Base-by-base conservation (phyloP, 2,113 vertebrate species). In the Morone saxatilis region DNA sequence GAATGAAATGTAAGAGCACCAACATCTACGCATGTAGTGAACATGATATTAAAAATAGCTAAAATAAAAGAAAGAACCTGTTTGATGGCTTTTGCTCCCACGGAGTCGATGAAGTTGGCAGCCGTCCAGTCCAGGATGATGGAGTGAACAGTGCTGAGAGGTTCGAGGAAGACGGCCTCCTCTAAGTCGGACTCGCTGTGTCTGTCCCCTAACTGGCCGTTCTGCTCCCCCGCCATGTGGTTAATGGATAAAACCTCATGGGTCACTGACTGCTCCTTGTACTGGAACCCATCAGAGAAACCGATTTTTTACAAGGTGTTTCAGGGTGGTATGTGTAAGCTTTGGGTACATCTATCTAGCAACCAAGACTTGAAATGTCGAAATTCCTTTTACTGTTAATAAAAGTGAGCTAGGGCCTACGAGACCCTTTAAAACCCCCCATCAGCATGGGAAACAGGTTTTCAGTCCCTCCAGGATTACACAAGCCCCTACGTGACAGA, bases 91-190 rank as follows among this genome's bases (percentile, higher is more conserved):
- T 99, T 99, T 9, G 96, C 97, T 88, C 97, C 98, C 65, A 99
- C 98, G 1, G 98, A 98, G 92, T 99, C 98, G 7, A 99, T 94
- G 81, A 99, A 99, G 94, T 96, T 97, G 87, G 96, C 97, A 0
- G 96, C 92, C 0, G 96, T 95, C 77, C 99, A 98, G 94, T 99
- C 98, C 90, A 99, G 93, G 89, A 99, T 93, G 89, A 99, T 74
- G 61, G 95, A 95, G 86, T 97, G 97, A 76, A 97, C 69, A 0
- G 88, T 78, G 10, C 89, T 12, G 20, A 93, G 84, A 0, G 92
- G 93, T 4, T 94, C 90, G 75, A 98, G 93, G 76, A 97, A 97
- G 43, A 94, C 78, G 0, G 87, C 71, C 41, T 97, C 96, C 66
- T 97, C 96, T 0, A 94, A 88, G 79, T 94, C 89, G 0, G 59